Conservation (phyloP, 2,888 invertebrate genomes). For the Leptogaster cylindrica region DNA sequence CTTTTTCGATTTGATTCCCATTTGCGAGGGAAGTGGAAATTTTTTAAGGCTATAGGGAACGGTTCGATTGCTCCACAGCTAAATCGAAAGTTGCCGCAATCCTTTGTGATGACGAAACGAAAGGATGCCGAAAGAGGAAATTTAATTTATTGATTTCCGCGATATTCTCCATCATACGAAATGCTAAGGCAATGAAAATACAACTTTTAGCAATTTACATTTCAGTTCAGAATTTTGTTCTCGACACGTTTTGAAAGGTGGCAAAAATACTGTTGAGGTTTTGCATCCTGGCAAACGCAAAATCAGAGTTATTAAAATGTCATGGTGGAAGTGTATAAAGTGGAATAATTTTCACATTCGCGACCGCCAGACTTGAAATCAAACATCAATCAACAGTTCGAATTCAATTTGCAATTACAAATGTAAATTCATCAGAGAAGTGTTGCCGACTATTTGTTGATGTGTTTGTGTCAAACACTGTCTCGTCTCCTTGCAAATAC, state of each 20-base stretch:
- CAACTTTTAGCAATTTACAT: no score
- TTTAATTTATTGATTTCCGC: constrained; percentile 16
- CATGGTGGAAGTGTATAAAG: constrained; percentile 22
- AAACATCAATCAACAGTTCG: constrained; percentile 34
- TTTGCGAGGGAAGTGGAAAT: neutral
- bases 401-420: constrained; percentile 34
- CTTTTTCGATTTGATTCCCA: neutral
- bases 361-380: constrained; percentile 13
- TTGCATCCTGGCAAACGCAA: neutral
- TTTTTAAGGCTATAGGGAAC: neutral
- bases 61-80: neutral
- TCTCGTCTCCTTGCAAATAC: constrained; percentile 28
- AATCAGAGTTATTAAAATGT: neutral
- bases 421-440: constrained; percentile 26
- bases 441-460: constrained; percentile 10
- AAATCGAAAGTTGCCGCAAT: no score
- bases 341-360: no score
- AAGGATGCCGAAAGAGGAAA: neutral
- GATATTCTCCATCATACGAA: no score
- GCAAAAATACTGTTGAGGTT: neutral
- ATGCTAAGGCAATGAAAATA: neutral
- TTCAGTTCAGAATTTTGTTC: no score
- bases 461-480: constrained; percentile 30
- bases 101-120: neutral
- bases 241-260: no score